These are phyloP conservation scores for Contarinia nasturtii DNA, from an alignment of 1,140 invertebrate genomes.

Conservation along the genomic window DNA sequence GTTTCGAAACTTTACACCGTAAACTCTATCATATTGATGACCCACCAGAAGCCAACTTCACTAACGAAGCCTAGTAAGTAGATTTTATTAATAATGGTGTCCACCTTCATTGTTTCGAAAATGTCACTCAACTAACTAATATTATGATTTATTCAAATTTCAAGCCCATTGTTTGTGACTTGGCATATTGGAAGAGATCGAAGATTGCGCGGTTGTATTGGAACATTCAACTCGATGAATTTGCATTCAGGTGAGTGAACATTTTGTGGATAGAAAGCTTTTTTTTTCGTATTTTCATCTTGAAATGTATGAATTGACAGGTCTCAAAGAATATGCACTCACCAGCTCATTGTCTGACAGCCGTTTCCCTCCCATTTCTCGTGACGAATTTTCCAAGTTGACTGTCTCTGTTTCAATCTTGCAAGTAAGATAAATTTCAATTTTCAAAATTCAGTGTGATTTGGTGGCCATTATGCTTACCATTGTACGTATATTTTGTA, in stretches of 20 bases:
- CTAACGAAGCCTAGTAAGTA: too few relatives aligned
- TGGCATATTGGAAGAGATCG: conserved; percentile 93
- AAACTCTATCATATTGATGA: too few relatives aligned
- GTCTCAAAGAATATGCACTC: conserved; percentile 87
- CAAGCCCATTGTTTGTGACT: conserved; percentile 93
- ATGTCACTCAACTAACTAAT: too few relatives aligned
- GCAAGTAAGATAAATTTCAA: conserved; percentile 16
- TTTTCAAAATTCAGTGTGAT: too few relatives aligned
- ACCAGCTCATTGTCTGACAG: conserved; percentile 97
- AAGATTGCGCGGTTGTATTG: conserved; percentile 82
- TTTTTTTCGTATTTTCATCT: too few relatives aligned
- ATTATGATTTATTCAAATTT: too few relatives aligned
- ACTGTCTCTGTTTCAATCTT: conserved; percentile 93
- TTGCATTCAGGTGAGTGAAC: conserved; percentile 51
- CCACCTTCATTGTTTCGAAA: too few relatives aligned
- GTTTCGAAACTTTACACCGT: conserved; percentile 85
- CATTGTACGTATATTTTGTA: conserved; percentile 1
- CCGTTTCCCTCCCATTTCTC: conserved; percentile 85
- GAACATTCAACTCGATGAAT: conserved; percentile 88
- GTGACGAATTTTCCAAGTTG: conserved; percentile 81
- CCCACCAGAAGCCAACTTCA: too few relatives aligned
- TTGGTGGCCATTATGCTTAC: too few relatives aligned
- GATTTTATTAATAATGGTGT: too few relatives aligned
- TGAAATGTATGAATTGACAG: conserved; percentile 25
- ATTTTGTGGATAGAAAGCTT: too few relatives aligned